Evolutionary conservation across 2,888 invertebrate species (phyloP).

Genomic region (Platycheirus rosarum): DNA sequence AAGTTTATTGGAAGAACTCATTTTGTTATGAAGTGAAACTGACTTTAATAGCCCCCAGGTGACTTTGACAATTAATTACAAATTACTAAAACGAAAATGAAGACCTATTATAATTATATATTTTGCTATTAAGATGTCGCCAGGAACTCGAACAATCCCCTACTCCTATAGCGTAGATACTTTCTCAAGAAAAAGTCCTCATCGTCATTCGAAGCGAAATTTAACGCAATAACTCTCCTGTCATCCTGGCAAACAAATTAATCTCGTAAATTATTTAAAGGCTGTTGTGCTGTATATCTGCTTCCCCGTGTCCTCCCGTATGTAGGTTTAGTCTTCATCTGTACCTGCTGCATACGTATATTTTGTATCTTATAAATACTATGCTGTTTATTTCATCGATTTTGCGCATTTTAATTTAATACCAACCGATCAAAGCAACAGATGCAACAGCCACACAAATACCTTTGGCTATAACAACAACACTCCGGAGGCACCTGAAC

Average conservation of each 20-base stretch:
- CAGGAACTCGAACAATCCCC: no score
- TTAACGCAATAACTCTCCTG: slow-evolving; percentile 70
- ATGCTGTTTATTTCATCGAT: slow-evolving; percentile 6
- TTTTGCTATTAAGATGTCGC: no score
- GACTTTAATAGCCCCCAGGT: no score
- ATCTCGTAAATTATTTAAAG: slow-evolving; percentile 63
- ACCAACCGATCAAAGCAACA: slow-evolving; percentile 28
- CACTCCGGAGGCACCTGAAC: not conserved
- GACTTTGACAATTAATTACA: no score
- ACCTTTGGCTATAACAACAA: not conserved
- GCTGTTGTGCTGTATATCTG: not conserved
- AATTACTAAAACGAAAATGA: no score
- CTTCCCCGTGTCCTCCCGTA: not conserved
- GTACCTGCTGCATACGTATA: slow-evolving; percentile 11
- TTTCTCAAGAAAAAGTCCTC: slow-evolving; percentile 47
- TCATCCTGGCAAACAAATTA: slow-evolving; percentile 67
- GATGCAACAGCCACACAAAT: slow-evolving; percentile 8
- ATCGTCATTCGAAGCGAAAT: slow-evolving; percentile 64
- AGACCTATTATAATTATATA: no score
- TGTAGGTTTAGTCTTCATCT: not conserved
- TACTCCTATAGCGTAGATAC: no score
- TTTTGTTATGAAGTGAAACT: no score
- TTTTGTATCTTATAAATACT: not conserved
- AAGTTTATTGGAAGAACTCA: no score
- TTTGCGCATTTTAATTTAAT: slow-evolving; percentile 46